A percentile compares a stretch with the other conserved stretches of the same genome.
Evolutionary conservation across 2,888 invertebrate species (phyloP).

Genomic region (Netelia virgata): DNA sequence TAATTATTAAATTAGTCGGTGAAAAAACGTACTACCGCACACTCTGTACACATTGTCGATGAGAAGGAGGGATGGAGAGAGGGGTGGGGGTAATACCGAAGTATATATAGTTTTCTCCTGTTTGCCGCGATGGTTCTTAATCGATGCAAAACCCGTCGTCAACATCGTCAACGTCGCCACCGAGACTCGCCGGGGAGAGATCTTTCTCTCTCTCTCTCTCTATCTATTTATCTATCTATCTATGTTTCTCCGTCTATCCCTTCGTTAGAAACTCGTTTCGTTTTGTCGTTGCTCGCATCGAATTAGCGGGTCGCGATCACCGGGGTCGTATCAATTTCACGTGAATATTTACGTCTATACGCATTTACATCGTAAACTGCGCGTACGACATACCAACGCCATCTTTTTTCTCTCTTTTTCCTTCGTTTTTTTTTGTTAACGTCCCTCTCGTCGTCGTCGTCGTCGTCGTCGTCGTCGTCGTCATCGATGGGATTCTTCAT

Average conservation of each 20-base stretch:
- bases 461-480: not conserved
- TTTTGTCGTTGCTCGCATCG: constrained; percentile 63
- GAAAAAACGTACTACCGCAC: constrained; percentile 10
- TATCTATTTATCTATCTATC: too few species aligned
- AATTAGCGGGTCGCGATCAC: constrained; percentile 68
- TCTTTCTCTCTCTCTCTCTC: constrained; percentile 30
- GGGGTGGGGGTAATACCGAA: not conserved
- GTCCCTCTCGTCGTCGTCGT: constrained; percentile 1
- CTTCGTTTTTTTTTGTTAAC: not conserved
- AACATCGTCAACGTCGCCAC: constrained; percentile 53
- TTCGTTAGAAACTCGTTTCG: constrained; percentile 67
- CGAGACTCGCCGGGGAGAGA: constrained; percentile 40
- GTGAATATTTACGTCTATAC: constrained; percentile 47
- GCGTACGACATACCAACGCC: constrained; percentile 22
- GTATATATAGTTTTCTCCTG: constrained; percentile 22
- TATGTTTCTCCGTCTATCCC: constrained; percentile 44
- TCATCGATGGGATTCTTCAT: not conserved
- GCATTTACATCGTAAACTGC: constrained; percentile 65
- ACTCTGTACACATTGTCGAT: not conserved
- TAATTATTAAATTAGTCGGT: constrained; percentile 57
- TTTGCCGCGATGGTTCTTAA: constrained; percentile 38
- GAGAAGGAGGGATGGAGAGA: not conserved
- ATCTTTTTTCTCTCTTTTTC: not conserved
- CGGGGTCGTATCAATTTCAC: constrained; percentile 71
- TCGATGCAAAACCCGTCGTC: constrained; percentile 57